Evolutionary conservation across 2,113 vertebrate genomes (phyloP).

Genomic region (Conger conger): DNA sequence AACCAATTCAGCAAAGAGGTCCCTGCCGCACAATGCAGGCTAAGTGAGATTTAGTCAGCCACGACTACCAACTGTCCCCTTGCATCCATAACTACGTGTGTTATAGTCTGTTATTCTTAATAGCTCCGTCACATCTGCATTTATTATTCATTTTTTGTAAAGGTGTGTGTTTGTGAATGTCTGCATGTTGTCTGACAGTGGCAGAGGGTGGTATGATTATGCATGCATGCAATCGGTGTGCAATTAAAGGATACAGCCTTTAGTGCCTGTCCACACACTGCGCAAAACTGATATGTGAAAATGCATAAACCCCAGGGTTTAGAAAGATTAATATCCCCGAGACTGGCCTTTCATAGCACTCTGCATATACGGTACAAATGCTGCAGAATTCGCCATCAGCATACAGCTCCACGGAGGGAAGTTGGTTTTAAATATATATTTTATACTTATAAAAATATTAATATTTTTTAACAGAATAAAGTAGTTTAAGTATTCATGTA

Average conservation of each 20-base stretch:
- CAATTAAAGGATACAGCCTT: not conserved
- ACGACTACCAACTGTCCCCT: not conserved
- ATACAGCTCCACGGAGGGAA: not conserved
- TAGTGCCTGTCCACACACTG: not conserved
- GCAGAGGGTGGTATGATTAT: not conserved
- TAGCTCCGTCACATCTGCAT: not conserved
- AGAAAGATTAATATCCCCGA: not conserved
- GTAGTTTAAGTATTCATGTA: too few species aligned
- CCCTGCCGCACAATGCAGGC: not conserved
- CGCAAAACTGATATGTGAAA: not conserved
- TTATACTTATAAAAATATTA: too few species aligned
- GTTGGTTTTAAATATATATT: not conserved
- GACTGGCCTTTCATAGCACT: not conserved
- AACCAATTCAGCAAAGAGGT: not conserved
- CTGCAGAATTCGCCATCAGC: not conserved
- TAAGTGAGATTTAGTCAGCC: not conserved
- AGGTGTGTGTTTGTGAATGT: not conserved
- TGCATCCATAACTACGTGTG: not conserved
- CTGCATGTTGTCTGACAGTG: not conserved
- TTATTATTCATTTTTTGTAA: not conserved
- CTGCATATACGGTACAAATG: not conserved
- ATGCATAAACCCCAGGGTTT: not conserved
- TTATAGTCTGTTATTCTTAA: not conserved
- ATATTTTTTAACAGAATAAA: too few species aligned
- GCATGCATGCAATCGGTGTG: not conserved